phyloP scores from a whole-genome alignment of 2,113 vertebrate genomes.

The Falcunculus frontatus region DNA sequence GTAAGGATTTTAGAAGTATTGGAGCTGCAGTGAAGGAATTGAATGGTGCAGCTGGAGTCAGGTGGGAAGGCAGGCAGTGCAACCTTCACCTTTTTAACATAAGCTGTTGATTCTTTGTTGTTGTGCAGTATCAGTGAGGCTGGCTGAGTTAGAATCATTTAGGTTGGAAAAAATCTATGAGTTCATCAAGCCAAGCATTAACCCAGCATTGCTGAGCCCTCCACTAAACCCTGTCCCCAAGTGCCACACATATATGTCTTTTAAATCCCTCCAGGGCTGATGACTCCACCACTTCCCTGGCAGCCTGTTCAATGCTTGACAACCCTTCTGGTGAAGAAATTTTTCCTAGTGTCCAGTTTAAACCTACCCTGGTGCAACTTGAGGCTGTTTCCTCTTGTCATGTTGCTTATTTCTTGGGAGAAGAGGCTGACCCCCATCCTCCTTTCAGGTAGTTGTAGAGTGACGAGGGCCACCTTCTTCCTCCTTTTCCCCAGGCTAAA shows the following conservation, averaged over 20 bases:
- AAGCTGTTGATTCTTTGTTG: background rate
- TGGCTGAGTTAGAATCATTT: background rate
- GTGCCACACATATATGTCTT: rapidly evolving
- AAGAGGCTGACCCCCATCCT: background rate
- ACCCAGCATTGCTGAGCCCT: background rate
- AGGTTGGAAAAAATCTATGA: background rate
- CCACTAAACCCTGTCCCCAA: background rate
- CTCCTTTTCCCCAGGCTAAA: background rate
- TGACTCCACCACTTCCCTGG: background rate
- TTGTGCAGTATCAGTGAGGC: background rate
- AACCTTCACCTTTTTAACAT: background rate
- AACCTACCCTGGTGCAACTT: background rate
- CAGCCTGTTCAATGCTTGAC: background rate
- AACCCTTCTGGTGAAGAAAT: background rate
- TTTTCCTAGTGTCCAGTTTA: background rate
- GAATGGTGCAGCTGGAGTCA: background rate
- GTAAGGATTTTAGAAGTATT: background rate
- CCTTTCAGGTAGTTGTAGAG: background rate
- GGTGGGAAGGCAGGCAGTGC: background rate
- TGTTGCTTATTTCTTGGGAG: background rate
- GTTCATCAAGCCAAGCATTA: background rate
- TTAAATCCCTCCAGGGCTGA: background rate
- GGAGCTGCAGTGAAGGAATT: background rate
- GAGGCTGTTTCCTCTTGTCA: background rate
- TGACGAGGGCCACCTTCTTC: background rate